These are phyloP conservation scores for Eristalis pertinax DNA, from an alignment of 2,888 invertebrate species.

Conservation along the genomic window DNA sequence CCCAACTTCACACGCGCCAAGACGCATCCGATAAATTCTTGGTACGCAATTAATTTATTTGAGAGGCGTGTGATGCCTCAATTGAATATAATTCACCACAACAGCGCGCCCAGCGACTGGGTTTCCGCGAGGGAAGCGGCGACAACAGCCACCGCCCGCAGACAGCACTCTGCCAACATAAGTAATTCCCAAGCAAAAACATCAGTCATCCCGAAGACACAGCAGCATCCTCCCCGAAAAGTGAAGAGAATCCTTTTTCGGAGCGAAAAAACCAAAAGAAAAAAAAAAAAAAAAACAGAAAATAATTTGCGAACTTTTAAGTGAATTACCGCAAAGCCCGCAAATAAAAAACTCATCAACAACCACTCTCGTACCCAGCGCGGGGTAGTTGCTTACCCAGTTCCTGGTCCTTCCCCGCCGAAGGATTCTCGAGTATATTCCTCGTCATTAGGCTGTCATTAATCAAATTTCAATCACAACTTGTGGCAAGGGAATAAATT, in stretches of 20 bases:
- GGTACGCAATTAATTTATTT: constrained; percentile 36
- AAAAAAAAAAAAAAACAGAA: constrained; percentile 3
- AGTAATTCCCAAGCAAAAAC: constrained; percentile 21
- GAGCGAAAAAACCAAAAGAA: neutral
- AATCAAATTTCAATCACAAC: constrained; percentile 60
- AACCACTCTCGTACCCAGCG: constrained; percentile 11
- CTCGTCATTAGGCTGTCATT: constrained; percentile 47
- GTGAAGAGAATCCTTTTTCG: neutral
- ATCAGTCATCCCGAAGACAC: constrained; percentile 30
- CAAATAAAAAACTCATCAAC: constrained; percentile 36
- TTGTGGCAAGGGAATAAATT: constrained; percentile 52
- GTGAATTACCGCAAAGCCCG: constrained; percentile 37
- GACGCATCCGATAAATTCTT: constrained; percentile 23
- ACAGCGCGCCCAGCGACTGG: neutral
- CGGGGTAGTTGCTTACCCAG: neutral
- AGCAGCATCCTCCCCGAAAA: neutral
- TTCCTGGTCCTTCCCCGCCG: neutral
- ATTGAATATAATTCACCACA: constrained; percentile 39
- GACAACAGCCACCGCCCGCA: neutral
- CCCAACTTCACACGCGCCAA: neutral
- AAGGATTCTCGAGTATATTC: constrained; percentile 26
- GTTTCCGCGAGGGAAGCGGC: neutral
- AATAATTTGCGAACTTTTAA: constrained; percentile 43
- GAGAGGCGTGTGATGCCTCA: constrained; percentile 29
- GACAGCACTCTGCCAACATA: constrained; percentile 2